A percentile compares a stretch with the other conserved stretches of the same genome.
Evolutionary conservation across 2,888 invertebrate species (phyloP).

Genomic region (Lasioglossum lativentre): DNA sequence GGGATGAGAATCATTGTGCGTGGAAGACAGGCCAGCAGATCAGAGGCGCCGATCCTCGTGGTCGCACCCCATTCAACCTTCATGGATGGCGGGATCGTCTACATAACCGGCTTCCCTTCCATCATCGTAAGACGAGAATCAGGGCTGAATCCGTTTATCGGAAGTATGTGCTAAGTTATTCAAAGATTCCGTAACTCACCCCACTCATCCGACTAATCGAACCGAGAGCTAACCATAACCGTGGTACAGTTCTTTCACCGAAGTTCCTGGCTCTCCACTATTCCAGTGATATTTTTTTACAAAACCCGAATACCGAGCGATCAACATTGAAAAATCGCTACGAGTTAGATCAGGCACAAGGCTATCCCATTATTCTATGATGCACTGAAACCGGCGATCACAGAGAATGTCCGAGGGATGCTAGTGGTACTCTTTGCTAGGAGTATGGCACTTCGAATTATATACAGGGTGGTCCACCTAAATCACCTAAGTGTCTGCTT

Average conservation of each 20-base stretch:
- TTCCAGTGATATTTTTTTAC: not conserved
- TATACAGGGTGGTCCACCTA: not conserved
- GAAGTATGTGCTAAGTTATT: slow-evolving; percentile 89
- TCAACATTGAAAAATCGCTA: not conserved
- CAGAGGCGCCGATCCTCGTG: slow-evolving; percentile 94
- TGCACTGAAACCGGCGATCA: not conserved
- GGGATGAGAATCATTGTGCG: slow-evolving; percentile 92
- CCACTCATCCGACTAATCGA: slow-evolving; percentile 23
- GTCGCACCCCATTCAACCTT: slow-evolving; percentile 96
- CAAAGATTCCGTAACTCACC: slow-evolving; percentile 49
- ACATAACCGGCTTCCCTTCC: slow-evolving; percentile 92
- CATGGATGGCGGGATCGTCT: slow-evolving; percentile 94
- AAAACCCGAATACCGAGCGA: not conserved
- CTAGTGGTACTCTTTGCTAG: not conserved
- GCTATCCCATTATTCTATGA: slow-evolving; percentile 6
- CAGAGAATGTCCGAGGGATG: not conserved
- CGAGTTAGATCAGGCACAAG: not conserved
- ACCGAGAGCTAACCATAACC: slow-evolving; percentile 6
- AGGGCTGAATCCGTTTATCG: slow-evolving; percentile 92
- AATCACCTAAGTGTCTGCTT: too few species aligned
- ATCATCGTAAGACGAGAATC: slow-evolving; percentile 94
- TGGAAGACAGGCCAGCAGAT: slow-evolving; percentile 90
- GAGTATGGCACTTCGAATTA: not conserved
- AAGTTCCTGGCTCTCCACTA: not conserved
- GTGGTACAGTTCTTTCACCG: not conserved